Evolutionary conservation across 2,797 vertebrate genomes (phyloP).

Genomic region (Taeniopygia guttata): DNA sequence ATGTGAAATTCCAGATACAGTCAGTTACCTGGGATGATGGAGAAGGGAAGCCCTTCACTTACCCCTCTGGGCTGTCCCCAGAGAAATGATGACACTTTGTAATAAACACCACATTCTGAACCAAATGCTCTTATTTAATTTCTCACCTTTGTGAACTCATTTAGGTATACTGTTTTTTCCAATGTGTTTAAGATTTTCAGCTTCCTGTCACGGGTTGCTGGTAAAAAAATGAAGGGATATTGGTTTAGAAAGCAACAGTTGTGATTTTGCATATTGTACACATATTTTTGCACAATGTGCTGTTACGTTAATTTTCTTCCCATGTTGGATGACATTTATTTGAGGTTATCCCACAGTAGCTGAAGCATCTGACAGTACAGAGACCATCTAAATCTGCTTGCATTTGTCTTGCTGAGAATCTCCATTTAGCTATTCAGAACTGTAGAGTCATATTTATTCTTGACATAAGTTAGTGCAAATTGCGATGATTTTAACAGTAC

Average conservation of each 20-base stretch:
- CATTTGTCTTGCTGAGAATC: background rate
- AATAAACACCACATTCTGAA: background rate
- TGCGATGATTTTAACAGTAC: background rate
- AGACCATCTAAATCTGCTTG: background rate
- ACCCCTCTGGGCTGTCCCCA: background rate
- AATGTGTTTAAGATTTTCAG: conserved; percentile 45
- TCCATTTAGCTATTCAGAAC: background rate
- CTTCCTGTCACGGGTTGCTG: conserved; percentile 22
- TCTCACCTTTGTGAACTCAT: conserved; percentile 76
- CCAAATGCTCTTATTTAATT: background rate
- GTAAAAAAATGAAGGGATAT: conserved; percentile 16
- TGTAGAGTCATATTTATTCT: background rate
- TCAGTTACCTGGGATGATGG: background rate
- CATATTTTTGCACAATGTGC: background rate
- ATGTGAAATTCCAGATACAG: background rate
- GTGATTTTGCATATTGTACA: background rate
- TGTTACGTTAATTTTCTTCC: background rate
- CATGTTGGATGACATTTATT: background rate
- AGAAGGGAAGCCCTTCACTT: background rate
- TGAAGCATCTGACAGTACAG: background rate
- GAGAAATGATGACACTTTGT: background rate
- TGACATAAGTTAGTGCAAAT: background rate
- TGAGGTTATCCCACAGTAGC: background rate
- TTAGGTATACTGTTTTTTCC: conserved; percentile 45
- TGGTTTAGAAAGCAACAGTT: conserved; percentile 19